Conservation (phyloP, 2,888 invertebrate species). For the Oscheius sp. region DNA sequence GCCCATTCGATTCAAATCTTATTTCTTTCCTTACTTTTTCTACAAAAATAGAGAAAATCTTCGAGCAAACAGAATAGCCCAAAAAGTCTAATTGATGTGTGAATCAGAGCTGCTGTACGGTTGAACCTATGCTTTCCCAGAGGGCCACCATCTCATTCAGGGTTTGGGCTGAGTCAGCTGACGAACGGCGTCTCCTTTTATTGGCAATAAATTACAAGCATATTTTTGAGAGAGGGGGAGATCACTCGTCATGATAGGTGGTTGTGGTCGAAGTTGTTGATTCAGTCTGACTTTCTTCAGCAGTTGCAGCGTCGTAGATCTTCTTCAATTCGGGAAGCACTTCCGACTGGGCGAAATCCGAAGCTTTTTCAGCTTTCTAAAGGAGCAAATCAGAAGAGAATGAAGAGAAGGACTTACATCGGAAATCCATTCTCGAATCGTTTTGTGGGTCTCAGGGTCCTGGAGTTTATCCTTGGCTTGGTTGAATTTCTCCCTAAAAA, state of each 20-base stretch:
- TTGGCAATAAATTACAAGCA: conserved; percentile 30
- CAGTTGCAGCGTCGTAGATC: conserved; percentile 61
- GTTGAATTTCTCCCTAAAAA: conserved; percentile 48
- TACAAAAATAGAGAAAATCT: too few relatives aligned
- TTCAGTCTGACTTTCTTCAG: conserved; percentile 42
- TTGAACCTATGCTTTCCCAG: background rate
- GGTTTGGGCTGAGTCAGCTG: background rate
- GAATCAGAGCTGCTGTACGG: conserved; percentile 8
- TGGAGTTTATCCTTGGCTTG: conserved; percentile 54
- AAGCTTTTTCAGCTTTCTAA: conserved; percentile 58
- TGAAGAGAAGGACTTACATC: conserved; percentile 33
- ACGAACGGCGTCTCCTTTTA: conserved; percentile 7
- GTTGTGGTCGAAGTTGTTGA: too few relatives aligned
- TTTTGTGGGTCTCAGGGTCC: conserved; percentile 56
- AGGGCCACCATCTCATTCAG: conserved; percentile 13
- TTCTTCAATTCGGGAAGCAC: conserved; percentile 66
- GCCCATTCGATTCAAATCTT: too few relatives aligned
- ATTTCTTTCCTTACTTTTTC: too few relatives aligned
- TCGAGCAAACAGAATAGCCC: too few relatives aligned
- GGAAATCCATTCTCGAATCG: conserved; percentile 49
- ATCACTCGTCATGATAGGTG: background rate
- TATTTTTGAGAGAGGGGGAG: background rate
- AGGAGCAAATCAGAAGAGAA: conserved; percentile 17
- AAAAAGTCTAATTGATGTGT: too few relatives aligned
- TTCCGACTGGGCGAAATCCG: conserved; percentile 63